Percentiles rank a stretch among this genome's conserved stretches.
Evolutionary conservation across 2,113 vertebrate genomes (phyloP).

Genomic region (Tonatia bakeri): DNA sequence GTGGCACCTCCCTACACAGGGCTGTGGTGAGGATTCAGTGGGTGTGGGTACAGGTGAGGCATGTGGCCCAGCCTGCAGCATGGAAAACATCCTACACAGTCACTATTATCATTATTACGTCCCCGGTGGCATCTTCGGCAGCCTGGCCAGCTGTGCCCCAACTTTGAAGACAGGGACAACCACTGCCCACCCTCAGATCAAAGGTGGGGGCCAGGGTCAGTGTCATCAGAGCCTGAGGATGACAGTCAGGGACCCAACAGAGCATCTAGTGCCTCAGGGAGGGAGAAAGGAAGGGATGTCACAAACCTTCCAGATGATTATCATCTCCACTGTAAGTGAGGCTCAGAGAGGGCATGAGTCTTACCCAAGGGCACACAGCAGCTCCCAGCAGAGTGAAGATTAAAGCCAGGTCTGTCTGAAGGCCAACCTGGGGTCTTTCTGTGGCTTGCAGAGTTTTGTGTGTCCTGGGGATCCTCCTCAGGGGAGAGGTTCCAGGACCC

Average conservation of each 20-base stretch:
- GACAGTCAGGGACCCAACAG: neutral
- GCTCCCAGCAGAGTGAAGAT: neutral
- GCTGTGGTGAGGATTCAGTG: neutral
- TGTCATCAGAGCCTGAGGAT: neutral
- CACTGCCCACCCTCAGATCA: neutral
- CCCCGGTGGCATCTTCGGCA: neutral
- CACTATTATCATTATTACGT: accelerated
- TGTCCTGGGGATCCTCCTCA: accelerated
- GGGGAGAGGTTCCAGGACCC: neutral
- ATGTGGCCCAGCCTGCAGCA: accelerated
- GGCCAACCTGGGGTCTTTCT: neutral
- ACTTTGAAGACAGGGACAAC: neutral
- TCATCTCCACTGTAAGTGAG: neutral
- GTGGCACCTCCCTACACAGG: neutral
- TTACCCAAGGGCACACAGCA: neutral
- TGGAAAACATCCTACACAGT: neutral
- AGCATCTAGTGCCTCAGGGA: neutral
- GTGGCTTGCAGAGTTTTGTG: neutral
- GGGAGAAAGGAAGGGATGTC: accelerated
- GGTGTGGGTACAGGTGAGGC: too few relatives aligned
- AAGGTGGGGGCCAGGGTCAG: neutral
- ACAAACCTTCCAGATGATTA: neutral
- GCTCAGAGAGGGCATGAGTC: neutral
- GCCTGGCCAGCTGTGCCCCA: neutral
- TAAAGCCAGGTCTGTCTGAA: neutral